Evolutionary conservation across 2,113 vertebrate genomes (phyloP).

Genomic region (Sitta europaea): DNA sequence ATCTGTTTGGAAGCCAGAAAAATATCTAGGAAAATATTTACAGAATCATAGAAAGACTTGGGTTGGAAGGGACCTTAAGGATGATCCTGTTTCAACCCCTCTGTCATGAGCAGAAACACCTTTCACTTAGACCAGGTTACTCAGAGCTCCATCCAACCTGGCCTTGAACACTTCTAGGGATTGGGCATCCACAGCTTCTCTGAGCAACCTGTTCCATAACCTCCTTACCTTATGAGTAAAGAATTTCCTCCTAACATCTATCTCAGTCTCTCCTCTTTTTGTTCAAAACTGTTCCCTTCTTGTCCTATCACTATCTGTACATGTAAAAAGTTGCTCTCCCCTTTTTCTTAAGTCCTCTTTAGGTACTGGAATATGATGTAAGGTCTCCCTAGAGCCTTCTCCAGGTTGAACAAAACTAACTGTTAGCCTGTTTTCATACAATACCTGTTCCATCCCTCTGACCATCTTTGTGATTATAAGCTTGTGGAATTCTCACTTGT

Average conservation of each 20-base stretch:
- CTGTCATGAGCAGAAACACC: not conserved
- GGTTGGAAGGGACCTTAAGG: not conserved
- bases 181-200: not conserved
- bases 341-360: not conserved
- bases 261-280: not conserved
- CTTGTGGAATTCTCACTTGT: not conserved
- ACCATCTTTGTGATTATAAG: not conserved
- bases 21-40: not conserved
- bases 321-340: not conserved
- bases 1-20: not conserved
- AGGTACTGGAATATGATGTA: not conserved
- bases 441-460: not conserved
- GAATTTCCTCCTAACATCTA: not conserved
- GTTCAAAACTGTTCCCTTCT: not conserved
- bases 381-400: not conserved
- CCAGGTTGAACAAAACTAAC: not conserved
- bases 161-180: not conserved
- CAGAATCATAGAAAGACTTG: not conserved
- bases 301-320: not conserved
- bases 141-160: not conserved
- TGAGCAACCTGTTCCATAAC: not conserved
- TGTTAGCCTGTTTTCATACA: not conserved
- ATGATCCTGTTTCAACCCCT: not conserved
- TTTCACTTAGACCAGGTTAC: not conserved
- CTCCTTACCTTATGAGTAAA: not conserved